Percentiles rank a stretch among this genome's conserved stretches.
These are phyloP conservation scores for Caenorhabditis japonica DNA, from an alignment of 2,888 invertebrate genomes.

Conservation along the genomic window DNA sequence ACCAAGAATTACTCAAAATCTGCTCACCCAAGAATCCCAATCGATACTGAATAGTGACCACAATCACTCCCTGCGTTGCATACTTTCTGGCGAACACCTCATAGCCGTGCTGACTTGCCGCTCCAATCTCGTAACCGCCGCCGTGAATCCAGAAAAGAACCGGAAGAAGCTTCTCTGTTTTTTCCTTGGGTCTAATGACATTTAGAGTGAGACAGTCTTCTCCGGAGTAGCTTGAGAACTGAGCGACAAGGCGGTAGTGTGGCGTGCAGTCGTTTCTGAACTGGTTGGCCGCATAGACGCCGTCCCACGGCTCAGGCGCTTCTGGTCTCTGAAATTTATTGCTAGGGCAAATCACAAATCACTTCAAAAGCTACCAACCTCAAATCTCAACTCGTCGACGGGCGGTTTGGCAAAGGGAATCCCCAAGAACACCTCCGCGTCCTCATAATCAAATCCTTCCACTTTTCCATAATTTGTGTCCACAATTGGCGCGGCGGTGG, in stretches of 20 bases:
- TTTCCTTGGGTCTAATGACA: constrained; percentile 82
- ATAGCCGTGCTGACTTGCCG: constrained; percentile 66
- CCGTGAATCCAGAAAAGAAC: constrained; percentile 96
- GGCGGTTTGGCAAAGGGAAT: constrained; percentile 69
- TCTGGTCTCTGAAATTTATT: constrained; percentile 65
- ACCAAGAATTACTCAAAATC: background rate
- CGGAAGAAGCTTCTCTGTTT: constrained; percentile 83
- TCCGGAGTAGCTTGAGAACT: constrained; percentile 34
- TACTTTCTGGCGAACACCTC: constrained; percentile 63
- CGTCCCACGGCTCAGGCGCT: constrained; percentile 64
- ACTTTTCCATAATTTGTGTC: constrained; percentile 60
- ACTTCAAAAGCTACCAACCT: constrained; percentile 37
- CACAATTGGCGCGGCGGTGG: constrained; percentile 43
- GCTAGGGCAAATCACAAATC: background rate
- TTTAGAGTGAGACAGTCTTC: constrained; percentile 96
- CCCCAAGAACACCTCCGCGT: constrained; percentile 59
- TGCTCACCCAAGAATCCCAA: constrained; percentile 86
- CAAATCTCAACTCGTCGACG: constrained; percentile 64
- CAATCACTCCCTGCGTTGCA: constrained; percentile 85
- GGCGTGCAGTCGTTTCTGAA: constrained; percentile 63
- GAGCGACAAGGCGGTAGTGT: constrained; percentile 47
- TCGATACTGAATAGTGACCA: constrained; percentile 92
- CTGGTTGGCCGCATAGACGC: constrained; percentile 63
- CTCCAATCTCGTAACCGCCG: constrained; percentile 89
- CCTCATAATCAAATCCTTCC: constrained; percentile 57